phyloP scores from a whole-genome alignment of 2,113 vertebrate genomes.

The Ginglymostoma cirratum region DNA sequence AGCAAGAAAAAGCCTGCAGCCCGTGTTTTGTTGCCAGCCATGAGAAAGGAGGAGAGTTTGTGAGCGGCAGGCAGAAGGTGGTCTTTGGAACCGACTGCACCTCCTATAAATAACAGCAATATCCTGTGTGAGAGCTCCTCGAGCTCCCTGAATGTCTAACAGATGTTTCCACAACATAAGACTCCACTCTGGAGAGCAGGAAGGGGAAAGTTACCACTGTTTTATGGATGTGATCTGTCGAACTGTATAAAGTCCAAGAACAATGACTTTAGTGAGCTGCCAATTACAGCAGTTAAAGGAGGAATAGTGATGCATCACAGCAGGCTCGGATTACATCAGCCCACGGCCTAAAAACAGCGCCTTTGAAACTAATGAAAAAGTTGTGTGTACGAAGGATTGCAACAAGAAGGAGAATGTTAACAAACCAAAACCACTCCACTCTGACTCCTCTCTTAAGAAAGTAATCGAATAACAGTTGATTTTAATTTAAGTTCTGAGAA shows the following conservation, averaged over 20 bases:
- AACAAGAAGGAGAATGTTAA: conserved; percentile 26
- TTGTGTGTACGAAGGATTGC: background rate
- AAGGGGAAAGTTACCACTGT: conserved; percentile 34
- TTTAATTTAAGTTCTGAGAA: background rate
- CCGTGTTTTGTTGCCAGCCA: conserved; percentile 15
- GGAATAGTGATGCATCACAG: conserved; percentile 25
- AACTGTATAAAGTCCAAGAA: conserved; percentile 32
- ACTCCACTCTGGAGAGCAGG: conserved; percentile 33
- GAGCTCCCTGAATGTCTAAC: conserved; percentile 56
- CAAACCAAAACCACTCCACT: background rate
- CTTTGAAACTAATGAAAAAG: conserved; percentile 35
- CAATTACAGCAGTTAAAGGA: conserved; percentile 34
- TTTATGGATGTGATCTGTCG: conserved; percentile 34
- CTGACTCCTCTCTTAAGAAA: background rate
- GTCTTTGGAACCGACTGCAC: conserved; percentile 43
- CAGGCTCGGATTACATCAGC: conserved; percentile 23
- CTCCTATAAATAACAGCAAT: conserved; percentile 58
- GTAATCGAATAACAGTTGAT: conserved; percentile 18
- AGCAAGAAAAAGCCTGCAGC: conserved; percentile 5
- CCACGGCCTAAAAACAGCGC: background rate
- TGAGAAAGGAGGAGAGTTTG: conserved; percentile 28
- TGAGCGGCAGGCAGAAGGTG: conserved; percentile 43
- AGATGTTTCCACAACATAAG: conserved; percentile 54
- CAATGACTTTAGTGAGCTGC: conserved; percentile 36
- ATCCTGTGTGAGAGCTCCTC: conserved; percentile 65